These are phyloP conservation scores for Trachemys scripta DNA, from an alignment of 2,113 vertebrate genomes.

Conservation along the genomic window DNA sequence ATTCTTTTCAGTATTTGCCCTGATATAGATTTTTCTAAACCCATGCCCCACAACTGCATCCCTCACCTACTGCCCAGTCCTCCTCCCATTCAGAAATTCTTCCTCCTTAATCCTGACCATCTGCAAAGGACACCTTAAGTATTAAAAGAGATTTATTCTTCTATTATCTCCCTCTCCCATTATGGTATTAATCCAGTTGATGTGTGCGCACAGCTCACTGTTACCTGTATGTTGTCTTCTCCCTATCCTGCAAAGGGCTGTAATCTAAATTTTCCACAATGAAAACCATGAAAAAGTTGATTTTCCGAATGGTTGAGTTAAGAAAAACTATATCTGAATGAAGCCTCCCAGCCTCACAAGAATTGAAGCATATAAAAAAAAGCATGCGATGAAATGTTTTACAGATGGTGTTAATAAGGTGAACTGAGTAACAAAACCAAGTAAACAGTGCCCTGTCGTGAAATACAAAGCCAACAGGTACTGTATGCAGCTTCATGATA, in stretches of 20 bases:
- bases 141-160: background rate
- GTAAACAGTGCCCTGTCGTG: background rate
- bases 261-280: background rate
- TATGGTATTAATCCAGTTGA: fast-evolving
- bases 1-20: background rate
- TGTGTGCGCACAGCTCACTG: background rate
- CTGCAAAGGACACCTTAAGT: background rate
- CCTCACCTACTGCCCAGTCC: background rate
- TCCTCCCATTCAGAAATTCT: background rate
- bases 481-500: background rate
- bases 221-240: background rate
- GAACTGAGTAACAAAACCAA: background rate
- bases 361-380: background rate
- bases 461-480: fast-evolving
- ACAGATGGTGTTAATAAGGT: background rate
- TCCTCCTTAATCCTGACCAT: background rate
- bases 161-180: background rate
- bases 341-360: background rate
- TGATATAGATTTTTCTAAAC: background rate
- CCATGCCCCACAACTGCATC: background rate
- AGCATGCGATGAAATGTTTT: background rate
- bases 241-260: background rate
- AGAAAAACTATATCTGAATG: background rate
- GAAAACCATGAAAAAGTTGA: background rate
- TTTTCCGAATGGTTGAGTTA: background rate